Evolutionary conservation across 2,797 vertebrate species (phyloP).

Genomic region (Sebastiscus albofasciatus): DNA sequence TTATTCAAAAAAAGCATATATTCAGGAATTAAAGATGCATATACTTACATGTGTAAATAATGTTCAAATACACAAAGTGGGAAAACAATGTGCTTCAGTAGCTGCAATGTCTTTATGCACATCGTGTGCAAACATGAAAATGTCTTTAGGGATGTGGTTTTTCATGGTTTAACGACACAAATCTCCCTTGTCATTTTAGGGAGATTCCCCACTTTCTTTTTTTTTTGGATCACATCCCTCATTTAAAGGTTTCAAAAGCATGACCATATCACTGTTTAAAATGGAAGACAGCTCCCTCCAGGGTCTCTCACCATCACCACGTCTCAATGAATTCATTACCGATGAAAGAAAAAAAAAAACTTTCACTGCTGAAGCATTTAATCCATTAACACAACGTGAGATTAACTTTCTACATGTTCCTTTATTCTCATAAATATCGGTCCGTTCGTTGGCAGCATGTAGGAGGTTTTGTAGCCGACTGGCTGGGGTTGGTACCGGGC

Average conservation of each 20-base stretch:
- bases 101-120: conserved; percentile 53
- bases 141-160: conserved; percentile 32
- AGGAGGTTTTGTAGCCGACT: background rate
- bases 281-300: conserved; percentile 57
- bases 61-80: conserved; percentile 72
- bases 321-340: conserved; percentile 17
- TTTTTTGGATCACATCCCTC: conserved; percentile 13
- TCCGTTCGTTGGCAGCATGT: conserved; percentile 36
- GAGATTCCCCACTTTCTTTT: background rate
- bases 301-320: background rate
- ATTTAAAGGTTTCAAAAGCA: conserved; percentile 13
- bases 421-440: background rate
- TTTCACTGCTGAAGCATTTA: conserved; percentile 25
- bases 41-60: conserved; percentile 78
- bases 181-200: background rate
- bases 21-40: conserved; percentile 77
- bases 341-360: conserved; percentile 1
- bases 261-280: conserved; percentile 38
- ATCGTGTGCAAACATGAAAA: conserved; percentile 43
- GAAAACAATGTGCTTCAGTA: conserved; percentile 67
- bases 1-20: conserved; percentile 80
- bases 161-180: conserved; percentile 13
- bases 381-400: conserved; percentile 19
- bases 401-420: conserved; percentile 25
- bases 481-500: background rate